Percentiles rank a stretch among this genome's conserved stretches.
Conservation (phyloP, 2,797 vertebrate species). For the Rhynchotus rufescens region DNA sequence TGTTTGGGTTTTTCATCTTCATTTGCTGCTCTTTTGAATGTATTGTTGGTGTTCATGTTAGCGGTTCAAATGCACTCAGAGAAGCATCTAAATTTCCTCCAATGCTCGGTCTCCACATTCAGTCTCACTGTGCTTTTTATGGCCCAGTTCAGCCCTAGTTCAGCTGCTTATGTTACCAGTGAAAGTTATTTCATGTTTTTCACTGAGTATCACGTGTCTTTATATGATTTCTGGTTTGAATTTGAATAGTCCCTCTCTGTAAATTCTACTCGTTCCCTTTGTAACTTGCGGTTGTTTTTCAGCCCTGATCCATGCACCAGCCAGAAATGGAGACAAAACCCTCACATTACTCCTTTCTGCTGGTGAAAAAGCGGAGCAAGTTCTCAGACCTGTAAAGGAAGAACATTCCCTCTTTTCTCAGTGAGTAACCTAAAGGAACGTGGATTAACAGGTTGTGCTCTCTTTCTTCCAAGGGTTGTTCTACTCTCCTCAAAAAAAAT, state of each 20-base stretch:
- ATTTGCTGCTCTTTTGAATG: background rate
- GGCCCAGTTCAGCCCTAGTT: background rate
- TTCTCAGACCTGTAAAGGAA: background rate
- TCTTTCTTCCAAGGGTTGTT: background rate
- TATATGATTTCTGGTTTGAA: background rate
- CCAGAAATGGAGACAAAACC: rapidly evolving
- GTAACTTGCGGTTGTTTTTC: background rate
- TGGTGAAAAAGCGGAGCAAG: background rate
- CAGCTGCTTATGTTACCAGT: background rate
- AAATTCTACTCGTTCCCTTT: background rate
- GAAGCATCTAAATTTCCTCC: background rate
- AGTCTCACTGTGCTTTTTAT: background rate
- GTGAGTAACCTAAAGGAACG: background rate
- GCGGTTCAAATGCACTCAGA: background rate
- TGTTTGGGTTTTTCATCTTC: background rate
- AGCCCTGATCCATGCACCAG: background rate
- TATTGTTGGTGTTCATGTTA: background rate
- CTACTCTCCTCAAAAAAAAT: background rate
- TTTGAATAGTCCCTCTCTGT: background rate
- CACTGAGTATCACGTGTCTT: background rate
- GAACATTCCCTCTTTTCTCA: background rate
- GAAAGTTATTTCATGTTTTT: background rate
- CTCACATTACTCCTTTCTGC: background rate
- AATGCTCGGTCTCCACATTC: rapidly evolving
- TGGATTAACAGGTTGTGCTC: background rate